Evolutionary conservation across 1,140 invertebrate species (phyloP).

Genomic region (Orussus abietinus): DNA sequence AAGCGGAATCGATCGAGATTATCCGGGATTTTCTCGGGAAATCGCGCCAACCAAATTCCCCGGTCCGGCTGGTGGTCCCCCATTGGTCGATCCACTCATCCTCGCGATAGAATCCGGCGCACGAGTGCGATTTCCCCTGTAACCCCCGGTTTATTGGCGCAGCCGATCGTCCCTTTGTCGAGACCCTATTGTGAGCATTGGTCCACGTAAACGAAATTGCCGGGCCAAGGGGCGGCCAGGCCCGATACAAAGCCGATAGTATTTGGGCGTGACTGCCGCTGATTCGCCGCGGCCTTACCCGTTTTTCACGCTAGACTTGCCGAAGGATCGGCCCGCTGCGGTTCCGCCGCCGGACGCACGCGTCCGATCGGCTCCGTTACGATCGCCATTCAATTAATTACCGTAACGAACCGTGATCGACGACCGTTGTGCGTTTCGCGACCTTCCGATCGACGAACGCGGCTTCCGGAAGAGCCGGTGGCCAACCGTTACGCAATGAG

Average conservation of each 20-base stretch:
- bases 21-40: neutral
- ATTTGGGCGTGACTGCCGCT: conserved; percentile 45
- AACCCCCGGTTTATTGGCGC: conserved; percentile 39
- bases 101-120: conserved; percentile 35
- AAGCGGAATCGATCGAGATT: conserved; percentile 3
- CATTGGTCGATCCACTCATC: conserved; percentile 43
- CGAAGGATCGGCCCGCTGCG: conserved; percentile 35
- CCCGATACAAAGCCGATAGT: conserved; percentile 44
- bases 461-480: too few relatives aligned
- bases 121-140: conserved; percentile 38
- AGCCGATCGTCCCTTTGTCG: conserved; percentile 44
- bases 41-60: neutral
- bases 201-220: conserved; percentile 46
- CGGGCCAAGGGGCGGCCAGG: conserved; percentile 15
- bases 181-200: conserved; percentile 37
- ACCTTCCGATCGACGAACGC: too few relatives aligned
- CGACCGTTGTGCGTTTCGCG: too few relatives aligned
- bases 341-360: too few relatives aligned
- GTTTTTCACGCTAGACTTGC: conserved; percentile 38
- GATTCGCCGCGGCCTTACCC: conserved; percentile 40
- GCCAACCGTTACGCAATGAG: too few relatives aligned
- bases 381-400: too few relatives aligned
- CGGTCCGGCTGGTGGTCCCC: conserved; percentile 24
- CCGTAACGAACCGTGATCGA: too few relatives aligned
- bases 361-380: too few relatives aligned